Base-by-base conservation (phyloP, 2,888 invertebrate species). In the Calliphora vomitoria region DNA sequence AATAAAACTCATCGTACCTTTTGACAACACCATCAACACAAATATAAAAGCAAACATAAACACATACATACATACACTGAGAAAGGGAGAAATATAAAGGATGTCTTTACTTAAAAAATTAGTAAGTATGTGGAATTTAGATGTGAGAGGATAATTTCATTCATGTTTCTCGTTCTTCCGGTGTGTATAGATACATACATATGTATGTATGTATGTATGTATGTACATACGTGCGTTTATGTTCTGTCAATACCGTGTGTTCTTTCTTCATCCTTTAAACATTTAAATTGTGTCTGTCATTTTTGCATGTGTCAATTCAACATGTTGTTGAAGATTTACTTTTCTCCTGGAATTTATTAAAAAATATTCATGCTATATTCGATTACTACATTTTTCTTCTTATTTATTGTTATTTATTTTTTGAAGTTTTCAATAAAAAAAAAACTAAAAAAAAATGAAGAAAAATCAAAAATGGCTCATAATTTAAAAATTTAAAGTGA, bases 231-330 rank as follows among this genome's bases (percentile, higher is more conserved):
- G 11, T 47, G 4, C 35, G 8, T 68, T 72, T 18, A 31, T n/a
- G 15, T 50, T 60, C 47, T 55, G 72, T 10, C 60, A 79, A 74
- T 41, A 66, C 47, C 31, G 58, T 38, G 20, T 35, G 6, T 62
- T 71, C 11, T 31, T n/a, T 44, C n/a, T 18, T 0, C 15, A 8
- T 86, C 76, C 38, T 41, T 38, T 11, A n/a, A 41, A 55, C 13
- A 68, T 64, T 86, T 71, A 66, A 78, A 82, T 78, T 83, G 64
- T 47, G 53, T 74, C 74, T 85, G 87, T 87, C 85, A 87, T 0
- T 79, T 87, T 82, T 75, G 78, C 62, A 79, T 74, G 68, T 85
- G 87, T 87, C 87, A 85, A 87, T 87, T 85, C 87, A 87, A 87
- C 78, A 87, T 87, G 87, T 82, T 87, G 72, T 44, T 75, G 20